Evolutionary conservation across 37 sponge, comb jelly and placozoan genomes (phyloP), one percentile per base, ranked within the genome.

Genomic region (Corticium candelabrum): DNA sequence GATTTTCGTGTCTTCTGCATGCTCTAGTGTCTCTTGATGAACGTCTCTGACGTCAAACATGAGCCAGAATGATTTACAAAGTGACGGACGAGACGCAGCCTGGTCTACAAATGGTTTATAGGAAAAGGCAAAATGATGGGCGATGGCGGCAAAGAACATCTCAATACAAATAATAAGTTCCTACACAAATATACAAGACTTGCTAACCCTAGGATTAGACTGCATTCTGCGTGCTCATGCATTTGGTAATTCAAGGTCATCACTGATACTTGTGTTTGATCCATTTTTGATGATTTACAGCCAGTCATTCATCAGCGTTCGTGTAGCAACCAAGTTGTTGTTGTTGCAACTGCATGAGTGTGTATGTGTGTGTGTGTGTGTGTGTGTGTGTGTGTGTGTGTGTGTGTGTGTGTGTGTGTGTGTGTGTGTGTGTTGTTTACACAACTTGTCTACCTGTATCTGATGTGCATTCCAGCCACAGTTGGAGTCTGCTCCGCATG

Each of bases 61-160:
- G 3, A 80, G 40, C n/a, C 89, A 33, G 38, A 90, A 85, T 40
- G 88, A 82, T 2, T 74, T 36, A 38, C 34, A 83, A 91, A n/a
- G 89, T 87, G 0, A 82, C 86, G 37, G 81, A 73, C 74, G 76
- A 7, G 78, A 86, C 1, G 84, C 93, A 38, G 89, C 90, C 3
- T 74, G 76, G 79, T 92, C 80, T 7, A 90, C 76, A 43, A 71
- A 96, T 0, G 90, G 96, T 70, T 88, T 92, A 79, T 89, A 87
- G n/a, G 96, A 92, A 79, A 96, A 96, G 37, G 90, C 80, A 77
- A 90, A 87, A 72, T 90, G 86, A 78, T 92, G 93, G 1, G 86
- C 93, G 31, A 92, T 75, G 41, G 93, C 94, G 39, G 84, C 85
- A 21, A 87, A 31, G 34, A 96, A 84, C 96, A 96, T 96, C 80